A percentile compares a stretch with the other conserved stretches of the same genome.
Evolutionary conservation across 2,113 vertebrate genomes (phyloP).

Genomic region (Brachypodius melanocephalos): DNA sequence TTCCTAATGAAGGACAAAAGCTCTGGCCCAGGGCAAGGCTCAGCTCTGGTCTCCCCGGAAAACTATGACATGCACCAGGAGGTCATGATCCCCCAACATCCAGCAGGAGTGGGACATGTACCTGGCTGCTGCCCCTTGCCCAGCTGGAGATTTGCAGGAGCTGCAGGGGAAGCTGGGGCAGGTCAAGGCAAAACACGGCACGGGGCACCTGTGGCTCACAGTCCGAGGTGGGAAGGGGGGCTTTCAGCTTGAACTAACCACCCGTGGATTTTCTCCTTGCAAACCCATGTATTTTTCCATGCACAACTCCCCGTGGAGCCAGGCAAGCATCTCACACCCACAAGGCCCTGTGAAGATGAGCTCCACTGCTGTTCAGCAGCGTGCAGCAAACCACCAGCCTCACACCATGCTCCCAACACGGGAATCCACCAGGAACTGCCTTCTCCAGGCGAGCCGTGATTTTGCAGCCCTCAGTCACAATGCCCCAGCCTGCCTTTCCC

Average conservation of each 20-base stretch:
- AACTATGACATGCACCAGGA: background rate
- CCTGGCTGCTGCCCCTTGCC: fast-evolving
- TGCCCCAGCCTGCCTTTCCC: background rate
- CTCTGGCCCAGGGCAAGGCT: background rate
- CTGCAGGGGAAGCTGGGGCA: background rate
- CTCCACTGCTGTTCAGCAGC: fast-evolving
- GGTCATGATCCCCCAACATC: fast-evolving
- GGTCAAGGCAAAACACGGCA: fast-evolving
- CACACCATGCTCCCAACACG: fast-evolving
- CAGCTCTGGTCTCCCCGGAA: background rate
- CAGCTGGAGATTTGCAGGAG: background rate
- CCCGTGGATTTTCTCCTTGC: background rate
- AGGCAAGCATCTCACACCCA: background rate
- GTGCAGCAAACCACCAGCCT: background rate
- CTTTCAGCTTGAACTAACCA: background rate
- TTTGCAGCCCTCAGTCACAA: background rate
- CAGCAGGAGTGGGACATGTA: fast-evolving
- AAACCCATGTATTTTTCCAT: background rate
- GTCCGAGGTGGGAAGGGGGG: background rate
- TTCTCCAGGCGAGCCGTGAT: background rate
- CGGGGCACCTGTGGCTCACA: background rate
- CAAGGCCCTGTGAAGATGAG: background rate
- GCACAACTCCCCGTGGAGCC: background rate
- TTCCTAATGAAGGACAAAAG: constrained; percentile 35
- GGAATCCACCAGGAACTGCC: background rate